Evolutionary conservation across 2,888 invertebrate species (phyloP), one percentile per base, ranked within the genome.

Genomic region (Meta bourneti): DNA sequence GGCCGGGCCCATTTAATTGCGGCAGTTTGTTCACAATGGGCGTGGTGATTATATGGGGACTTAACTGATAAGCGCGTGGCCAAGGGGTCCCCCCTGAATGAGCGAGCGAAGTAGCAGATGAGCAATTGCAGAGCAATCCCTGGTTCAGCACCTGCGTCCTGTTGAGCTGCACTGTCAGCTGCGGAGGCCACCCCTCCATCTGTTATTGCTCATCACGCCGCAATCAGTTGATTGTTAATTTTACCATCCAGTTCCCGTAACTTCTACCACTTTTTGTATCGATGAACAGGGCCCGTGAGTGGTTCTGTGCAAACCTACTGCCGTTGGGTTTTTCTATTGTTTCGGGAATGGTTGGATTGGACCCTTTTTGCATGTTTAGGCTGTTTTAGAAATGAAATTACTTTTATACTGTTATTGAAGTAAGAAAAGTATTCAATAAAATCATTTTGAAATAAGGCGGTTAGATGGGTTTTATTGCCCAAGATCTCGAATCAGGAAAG

Each of bases 1-100:
- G 61, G 83, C 52, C 75, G 71, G 49, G 54, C 20, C 90, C 90
- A 84, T 90, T 90, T 90, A 90, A 90, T 90, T 90, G 90, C 84
- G 49, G 90, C 90, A 90, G 85, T 90, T 90, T 90, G 90, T 90
- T 90, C 90, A 90, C 90, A 90, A 90, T 90, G 90, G 90, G 90
- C 79, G 90, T 90, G 90, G 90, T 79, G 89, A 83, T 83, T 89
- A 89, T 89, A 83, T 72, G 74, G 84, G 89, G 90, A 79, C 80
- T 84, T 85, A 85, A 72, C 54, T 78, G 85, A 85, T 90, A 79
- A 85, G 85, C 72, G 69, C n/a, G 61, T 71, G 72, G 72, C 19
- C 16, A 70, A 34, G 49, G 70, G 7, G 51, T 69, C 16, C 49
- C 72, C 34, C 54, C 13, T 52, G 82, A 77, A 74, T 81, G 81